Conservation (phyloP, 2,113 vertebrate species). For the Chloebia gouldiae region DNA sequence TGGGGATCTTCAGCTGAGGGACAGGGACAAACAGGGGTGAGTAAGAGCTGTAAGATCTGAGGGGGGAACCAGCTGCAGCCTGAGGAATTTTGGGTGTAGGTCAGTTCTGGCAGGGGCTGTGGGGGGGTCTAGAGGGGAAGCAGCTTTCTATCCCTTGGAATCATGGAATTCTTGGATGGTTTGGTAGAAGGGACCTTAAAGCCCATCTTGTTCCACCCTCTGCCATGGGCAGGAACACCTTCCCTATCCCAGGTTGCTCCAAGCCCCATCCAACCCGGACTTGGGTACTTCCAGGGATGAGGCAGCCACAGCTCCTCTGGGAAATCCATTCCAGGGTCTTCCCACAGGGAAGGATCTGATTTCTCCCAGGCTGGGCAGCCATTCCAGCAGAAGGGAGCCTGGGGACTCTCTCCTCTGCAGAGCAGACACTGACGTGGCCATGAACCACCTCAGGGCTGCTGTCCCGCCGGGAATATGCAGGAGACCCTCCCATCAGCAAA, state of each 20-base stretch:
- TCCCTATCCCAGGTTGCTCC: neutral
- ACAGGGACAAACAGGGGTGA: neutral
- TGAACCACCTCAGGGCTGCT: neutral
- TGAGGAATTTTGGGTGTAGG: neutral
- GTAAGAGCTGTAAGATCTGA: neutral
- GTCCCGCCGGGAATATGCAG: neutral
- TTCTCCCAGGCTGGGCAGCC: neutral
- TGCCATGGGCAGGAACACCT: neutral
- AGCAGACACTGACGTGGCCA: accelerated
- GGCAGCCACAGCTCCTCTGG: neutral
- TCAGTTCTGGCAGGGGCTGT: neutral
- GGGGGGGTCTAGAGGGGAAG: accelerated
- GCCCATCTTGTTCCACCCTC: accelerated
- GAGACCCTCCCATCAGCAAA: neutral
- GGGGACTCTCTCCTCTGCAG: neutral
- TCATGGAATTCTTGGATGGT: neutral
- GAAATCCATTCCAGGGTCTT: neutral
- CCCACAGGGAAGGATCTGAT: neutral
- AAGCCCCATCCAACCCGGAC: accelerated
- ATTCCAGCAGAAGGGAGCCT: neutral
- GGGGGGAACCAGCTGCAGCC: neutral
- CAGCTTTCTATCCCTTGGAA: neutral
- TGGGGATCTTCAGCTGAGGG: constrained; percentile 27
- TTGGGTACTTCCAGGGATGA: neutral
- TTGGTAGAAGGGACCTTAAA: neutral